Conservation (phyloP, 2,888 invertebrate species). For the Caenorhabditis sp. region DNA sequence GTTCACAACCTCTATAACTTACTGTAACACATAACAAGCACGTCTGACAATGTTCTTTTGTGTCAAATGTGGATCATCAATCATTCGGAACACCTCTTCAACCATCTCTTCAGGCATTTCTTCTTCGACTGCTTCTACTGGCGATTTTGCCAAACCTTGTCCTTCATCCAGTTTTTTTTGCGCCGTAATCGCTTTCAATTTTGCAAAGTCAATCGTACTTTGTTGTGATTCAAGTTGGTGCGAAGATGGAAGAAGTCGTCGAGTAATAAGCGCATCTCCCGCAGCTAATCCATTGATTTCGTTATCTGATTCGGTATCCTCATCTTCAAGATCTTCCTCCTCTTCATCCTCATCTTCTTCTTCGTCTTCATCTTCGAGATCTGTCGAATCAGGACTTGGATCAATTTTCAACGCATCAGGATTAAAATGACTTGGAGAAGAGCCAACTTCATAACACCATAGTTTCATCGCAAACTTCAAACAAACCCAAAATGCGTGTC, state of each 20-base stretch:
- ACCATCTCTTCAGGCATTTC: not conserved
- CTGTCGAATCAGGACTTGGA: slow-evolving; percentile 25
- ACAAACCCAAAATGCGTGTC: slow-evolving; percentile 28
- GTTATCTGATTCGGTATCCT: slow-evolving; percentile 30
- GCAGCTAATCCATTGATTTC: not conserved
- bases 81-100: not conserved
- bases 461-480: slow-evolving; percentile 25
- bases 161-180: not conserved
- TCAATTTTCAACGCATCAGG: not conserved
- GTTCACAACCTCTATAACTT: too few relatives aligned
- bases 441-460: slow-evolving; percentile 7
- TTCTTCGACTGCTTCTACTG: not conserved
- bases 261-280: not conserved
- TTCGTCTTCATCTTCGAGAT: slow-evolving; percentile 23
- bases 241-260: too few relatives aligned
- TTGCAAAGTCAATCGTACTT: not conserved
- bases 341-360: slow-evolving; percentile 33
- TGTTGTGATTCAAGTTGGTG: not conserved
- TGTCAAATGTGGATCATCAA: not conserved
- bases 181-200: not conserved
- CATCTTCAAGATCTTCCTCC: slow-evolving; percentile 22
- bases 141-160: not conserved
- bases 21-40: slow-evolving; percentile 2
- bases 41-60: not conserved
- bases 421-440: not conserved